Conservation (phyloP, 2,797 vertebrate genomes). For the Intellagama lesueurii region DNA sequence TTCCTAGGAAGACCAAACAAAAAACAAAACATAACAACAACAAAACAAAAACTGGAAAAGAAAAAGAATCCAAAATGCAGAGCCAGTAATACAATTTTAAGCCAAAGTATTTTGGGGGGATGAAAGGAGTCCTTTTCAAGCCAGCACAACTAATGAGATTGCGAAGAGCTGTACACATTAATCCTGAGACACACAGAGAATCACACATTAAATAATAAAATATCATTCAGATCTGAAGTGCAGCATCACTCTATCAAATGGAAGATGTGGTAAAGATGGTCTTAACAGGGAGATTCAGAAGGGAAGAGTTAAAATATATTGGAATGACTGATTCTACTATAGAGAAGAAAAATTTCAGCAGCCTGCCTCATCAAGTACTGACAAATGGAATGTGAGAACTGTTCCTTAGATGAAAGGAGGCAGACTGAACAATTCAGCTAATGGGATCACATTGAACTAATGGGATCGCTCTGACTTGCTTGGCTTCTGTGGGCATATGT, state of each 20-base stretch:
- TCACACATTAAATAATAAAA: conserved; percentile 25
- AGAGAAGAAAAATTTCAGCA: conserved; percentile 59
- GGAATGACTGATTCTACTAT: conserved; percentile 52
- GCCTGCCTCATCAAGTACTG: conserved; percentile 58
- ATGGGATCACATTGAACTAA: conserved; percentile 72
- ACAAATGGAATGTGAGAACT: conserved; percentile 74
- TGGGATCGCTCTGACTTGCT: conserved; percentile 66
- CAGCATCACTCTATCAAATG: conserved; percentile 11
- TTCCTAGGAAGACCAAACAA: neutral
- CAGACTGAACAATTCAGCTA: conserved; percentile 72
- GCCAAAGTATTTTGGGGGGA: conserved; percentile 5
- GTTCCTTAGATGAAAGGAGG: conserved; percentile 73
- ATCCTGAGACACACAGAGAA: neutral
- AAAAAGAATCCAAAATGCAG: conserved; percentile 26
- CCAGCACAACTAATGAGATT: conserved; percentile 11
- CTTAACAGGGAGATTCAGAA: conserved; percentile 42
- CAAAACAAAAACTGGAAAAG: neutral
- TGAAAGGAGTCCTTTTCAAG: conserved; percentile 40
- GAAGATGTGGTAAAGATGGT: conserved; percentile 17
- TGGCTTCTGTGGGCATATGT: conserved; percentile 66
- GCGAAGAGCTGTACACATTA: conserved; percentile 25
- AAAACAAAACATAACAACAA: neutral
- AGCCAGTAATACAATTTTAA: conserved; percentile 12
- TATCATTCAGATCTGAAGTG: neutral
- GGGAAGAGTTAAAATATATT: conserved; percentile 55